phyloP scores from a whole-genome alignment of 2,888 invertebrate genomes.

The Thereva unica region DNA sequence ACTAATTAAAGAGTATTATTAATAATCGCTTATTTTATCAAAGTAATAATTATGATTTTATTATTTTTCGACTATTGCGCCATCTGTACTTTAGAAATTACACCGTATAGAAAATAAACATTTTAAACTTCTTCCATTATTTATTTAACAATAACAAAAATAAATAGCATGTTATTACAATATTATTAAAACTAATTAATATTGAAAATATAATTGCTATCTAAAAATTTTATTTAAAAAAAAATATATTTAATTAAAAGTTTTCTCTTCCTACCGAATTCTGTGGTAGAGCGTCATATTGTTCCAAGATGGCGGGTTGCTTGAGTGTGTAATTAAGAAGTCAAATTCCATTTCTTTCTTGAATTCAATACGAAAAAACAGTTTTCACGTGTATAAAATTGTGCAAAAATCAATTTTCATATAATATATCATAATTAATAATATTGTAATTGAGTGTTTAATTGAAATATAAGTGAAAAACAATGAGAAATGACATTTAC shows the following conservation, averaged over 20 bases:
- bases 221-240: no score
- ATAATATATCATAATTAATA: background rate
- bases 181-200: no score
- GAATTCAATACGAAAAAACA: constrained; percentile 6
- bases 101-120: no score
- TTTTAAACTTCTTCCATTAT: no score
- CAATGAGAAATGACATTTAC: constrained; percentile 43
- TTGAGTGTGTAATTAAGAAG: constrained; percentile 50
- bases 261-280: constrained; percentile 11
- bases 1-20: no score
- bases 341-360: constrained; percentile 44
- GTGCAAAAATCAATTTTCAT: background rate
- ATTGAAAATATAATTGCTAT: no score
- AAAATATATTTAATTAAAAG: constrained; percentile 21
- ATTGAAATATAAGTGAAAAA: constrained; percentile 13
- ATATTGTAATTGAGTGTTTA: constrained; percentile 12
- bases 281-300: constrained; percentile 40
- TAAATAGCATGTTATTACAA: no score
- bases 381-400: constrained; percentile 2
- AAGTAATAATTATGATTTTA: no score
- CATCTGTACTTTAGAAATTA: no score
- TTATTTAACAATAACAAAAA: no score
- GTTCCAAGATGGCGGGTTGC: constrained; percentile 45
- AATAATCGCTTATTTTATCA: no score
- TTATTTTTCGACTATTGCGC: no score